Evolutionary conservation across 2,888 invertebrate genomes (phyloP).

Genomic region (Petrophora chlorosata): DNA sequence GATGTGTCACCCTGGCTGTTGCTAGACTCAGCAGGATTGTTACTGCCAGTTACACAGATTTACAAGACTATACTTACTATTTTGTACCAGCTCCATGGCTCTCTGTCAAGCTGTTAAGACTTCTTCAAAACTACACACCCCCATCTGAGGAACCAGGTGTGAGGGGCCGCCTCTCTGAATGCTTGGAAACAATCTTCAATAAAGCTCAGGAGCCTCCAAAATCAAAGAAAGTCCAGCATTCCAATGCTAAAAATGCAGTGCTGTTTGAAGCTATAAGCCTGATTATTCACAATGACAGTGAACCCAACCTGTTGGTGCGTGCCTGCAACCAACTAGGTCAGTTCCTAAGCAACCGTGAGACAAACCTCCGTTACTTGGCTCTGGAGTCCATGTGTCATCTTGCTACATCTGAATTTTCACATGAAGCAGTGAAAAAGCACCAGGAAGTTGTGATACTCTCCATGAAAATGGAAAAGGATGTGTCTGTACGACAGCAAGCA

Average conservation of each 20-base stretch:
- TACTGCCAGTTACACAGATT: conserved; percentile 98
- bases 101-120: conserved; percentile 97
- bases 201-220: conserved; percentile 99
- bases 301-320: conserved; percentile 97
- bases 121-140: conserved; percentile 99
- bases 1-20: conserved; percentile 98
- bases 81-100: conserved; percentile 99
- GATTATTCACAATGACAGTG: conserved; percentile 99
- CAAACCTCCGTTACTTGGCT: conserved; percentile 98
- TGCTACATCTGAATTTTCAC: conserved; percentile 99
- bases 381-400: conserved; percentile 99
- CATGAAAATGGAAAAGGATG: conserved; percentile 99
- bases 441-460: conserved; percentile 99
- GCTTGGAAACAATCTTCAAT: conserved; percentile 98
- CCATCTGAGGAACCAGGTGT: conserved; percentile 98
- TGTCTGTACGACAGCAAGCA: conserved; percentile 98
- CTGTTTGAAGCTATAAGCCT: conserved; percentile 99
- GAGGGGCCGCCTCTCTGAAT: conserved; percentile 97
- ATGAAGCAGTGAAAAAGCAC: conserved; percentile 99
- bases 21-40: conserved; percentile 98
- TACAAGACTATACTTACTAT: conserved; percentile 99
- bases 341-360: conserved; percentile 98
- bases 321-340: conserved; percentile 99
- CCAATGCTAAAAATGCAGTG: conserved; percentile 99
- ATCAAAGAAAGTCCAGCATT: conserved; percentile 99